Percentiles rank a stretch among this genome's conserved stretches.
Evolutionary conservation across 2,113 vertebrate species (phyloP).

Genomic region (Crocuta crocuta): DNA sequence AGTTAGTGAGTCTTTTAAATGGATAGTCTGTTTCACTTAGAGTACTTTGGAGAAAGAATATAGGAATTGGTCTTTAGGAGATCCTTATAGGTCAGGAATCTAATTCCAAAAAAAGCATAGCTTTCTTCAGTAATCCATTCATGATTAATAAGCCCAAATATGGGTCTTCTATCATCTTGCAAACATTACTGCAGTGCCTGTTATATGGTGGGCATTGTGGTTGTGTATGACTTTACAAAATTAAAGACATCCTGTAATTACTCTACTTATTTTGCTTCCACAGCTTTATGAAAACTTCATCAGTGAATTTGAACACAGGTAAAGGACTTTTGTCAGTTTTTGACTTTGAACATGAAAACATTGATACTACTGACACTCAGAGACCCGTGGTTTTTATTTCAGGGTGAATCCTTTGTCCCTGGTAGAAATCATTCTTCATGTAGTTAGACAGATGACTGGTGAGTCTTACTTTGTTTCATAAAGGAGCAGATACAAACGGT

Average conservation of each 20-base stretch:
- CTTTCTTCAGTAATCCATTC: background rate
- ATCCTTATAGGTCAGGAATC: background rate
- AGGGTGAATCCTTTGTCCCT: conserved; percentile 99
- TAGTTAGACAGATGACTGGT: conserved; percentile 97
- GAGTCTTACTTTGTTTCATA: conserved; percentile 1
- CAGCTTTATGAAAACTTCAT: conserved; percentile 99
- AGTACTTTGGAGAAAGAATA: background rate
- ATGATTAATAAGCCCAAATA: background rate
- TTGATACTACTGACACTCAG: background rate
- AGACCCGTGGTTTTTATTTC: conserved; percentile 46
- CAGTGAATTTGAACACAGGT: conserved; percentile 99
- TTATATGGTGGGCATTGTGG: rapidly evolving
- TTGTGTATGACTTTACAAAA: background rate
- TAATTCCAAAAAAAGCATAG: background rate
- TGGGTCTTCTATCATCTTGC: background rate
- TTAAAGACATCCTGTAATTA: background rate
- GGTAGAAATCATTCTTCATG: conserved; percentile 96
- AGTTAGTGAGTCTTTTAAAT: background rate
- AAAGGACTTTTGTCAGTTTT: conserved; percentile 45
- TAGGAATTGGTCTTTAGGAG: background rate
- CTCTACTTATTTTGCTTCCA: background rate
- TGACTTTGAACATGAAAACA: background rate
- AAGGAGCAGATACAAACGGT: background rate
- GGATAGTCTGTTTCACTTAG: background rate
- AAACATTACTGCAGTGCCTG: background rate